phyloP scores from a whole-genome alignment of 1,140 invertebrate species.

The Drosophila nasuta region DNA sequence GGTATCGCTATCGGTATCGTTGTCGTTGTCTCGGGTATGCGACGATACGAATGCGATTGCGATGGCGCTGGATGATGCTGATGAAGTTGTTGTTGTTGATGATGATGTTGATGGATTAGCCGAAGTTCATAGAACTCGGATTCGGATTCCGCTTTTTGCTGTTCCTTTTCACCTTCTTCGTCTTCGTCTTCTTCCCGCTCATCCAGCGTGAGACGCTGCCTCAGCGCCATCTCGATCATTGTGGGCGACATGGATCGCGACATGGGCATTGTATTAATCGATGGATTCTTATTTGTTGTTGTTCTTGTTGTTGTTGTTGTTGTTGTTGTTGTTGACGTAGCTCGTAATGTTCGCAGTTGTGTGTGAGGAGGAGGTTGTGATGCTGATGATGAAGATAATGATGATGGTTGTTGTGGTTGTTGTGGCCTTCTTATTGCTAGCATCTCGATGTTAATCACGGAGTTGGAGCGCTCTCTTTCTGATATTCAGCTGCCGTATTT shows the following conservation, averaged over 20 bases:
- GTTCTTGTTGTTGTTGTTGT: conserved; percentile 18
- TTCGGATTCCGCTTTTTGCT: neutral
- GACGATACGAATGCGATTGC: conserved; percentile 27
- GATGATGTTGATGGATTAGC: conserved; percentile 1
- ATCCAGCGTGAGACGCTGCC: conserved; percentile 47
- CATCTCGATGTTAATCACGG: conserved; percentile 83
- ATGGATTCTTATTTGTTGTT: conserved; percentile 34
- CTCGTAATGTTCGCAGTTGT: neutral
- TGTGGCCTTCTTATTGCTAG: conserved; percentile 60
- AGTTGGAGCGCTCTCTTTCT: conserved; percentile 82
- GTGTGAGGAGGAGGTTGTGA: too few species aligned
- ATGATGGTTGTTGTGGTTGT: neutral
- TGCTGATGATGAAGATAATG: conserved; percentile 5
- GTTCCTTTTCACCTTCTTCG: too few species aligned
- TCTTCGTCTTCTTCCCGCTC: neutral
- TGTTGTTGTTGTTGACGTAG: conserved; percentile 7
- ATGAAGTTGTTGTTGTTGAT: neutral
- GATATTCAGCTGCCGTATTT: conserved; percentile 85
- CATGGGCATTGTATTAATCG: conserved; percentile 49
- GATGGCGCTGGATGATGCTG: neutral
- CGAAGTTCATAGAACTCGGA: conserved; percentile 16
- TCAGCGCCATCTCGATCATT: conserved; percentile 56
- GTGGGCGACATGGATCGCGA: conserved; percentile 50
- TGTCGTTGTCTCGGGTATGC: conserved; percentile 50
- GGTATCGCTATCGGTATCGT: conserved; percentile 47